Evolutionary conservation across 1,140 invertebrate genomes (phyloP), one percentile per base, ranked within the genome.

Genomic region (Drosophila arizonae): DNA sequence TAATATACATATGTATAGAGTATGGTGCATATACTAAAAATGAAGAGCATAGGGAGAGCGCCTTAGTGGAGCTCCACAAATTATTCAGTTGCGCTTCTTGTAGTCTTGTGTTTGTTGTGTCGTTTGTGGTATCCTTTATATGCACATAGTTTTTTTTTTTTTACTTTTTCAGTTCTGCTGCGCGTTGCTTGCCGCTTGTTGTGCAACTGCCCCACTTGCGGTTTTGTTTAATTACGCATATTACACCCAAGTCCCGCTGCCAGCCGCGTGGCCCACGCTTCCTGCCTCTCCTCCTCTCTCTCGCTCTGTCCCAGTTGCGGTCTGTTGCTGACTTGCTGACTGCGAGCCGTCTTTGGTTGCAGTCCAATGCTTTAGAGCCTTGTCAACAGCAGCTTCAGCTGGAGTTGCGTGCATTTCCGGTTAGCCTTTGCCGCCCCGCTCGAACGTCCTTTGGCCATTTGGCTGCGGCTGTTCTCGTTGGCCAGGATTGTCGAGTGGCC

Each of bases 171-270:
- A n/a, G n/a, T 41, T 28, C 33, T 51, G 45, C 56, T n/a, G 41
- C 62, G 26, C 52, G 65, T 30, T 28, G 39, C 54, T 57, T 50
- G 54, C 41, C 46, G 64, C 65, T 84, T 77, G 68, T 73, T 76
- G 58, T 54, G 74, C 66, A 72, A 75, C 56, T 76, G 71, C 67
- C 81, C 81, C 81, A 86, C 65, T 86, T 86, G 81, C 76, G 81
- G 81, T 86, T 86, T 87, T 86, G 81, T 86, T 86, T 86, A 86
- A 86, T 86, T 86, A 86, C 81, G 81, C 81, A 86, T 86, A 86
- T 86, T 87, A 87, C 81, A 67, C 60, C 62, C 75, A 65, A 46
- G 43, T 68, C 58, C 56, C 64, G 41, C 63, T 36, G 30, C 48
- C 21, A 11, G 2, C 2, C 26, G 33, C 62, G 28, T 17, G 46